Conservation (phyloP, 2,888 invertebrate species). For the Archaeoteleia sp. region DNA sequence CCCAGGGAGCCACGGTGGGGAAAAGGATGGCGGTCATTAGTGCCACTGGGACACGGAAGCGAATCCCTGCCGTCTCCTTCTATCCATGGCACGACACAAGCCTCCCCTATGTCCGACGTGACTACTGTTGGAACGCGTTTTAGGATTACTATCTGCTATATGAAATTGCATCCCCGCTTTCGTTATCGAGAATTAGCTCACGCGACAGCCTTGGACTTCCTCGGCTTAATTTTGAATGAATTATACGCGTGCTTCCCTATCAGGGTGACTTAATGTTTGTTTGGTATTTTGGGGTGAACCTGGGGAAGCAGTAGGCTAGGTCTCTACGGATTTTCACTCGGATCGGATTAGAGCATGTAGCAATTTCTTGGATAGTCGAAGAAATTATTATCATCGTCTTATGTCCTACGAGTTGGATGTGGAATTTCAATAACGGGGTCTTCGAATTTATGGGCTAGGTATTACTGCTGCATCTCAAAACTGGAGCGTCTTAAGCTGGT, state of each 20-base stretch:
- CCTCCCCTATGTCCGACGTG: slow-evolving; percentile 10
- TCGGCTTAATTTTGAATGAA: too few relatives aligned
- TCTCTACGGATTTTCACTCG: too few relatives aligned
- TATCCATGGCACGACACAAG: slow-evolving; percentile 24
- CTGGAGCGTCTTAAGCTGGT: slow-evolving; percentile 35
- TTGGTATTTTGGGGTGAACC: too few relatives aligned
- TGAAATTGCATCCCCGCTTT: slow-evolving; percentile 13
- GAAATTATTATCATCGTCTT: slow-evolving; percentile 26
- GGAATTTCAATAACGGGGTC: slow-evolving; percentile 43
- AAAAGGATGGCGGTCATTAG: slow-evolving; percentile 67
- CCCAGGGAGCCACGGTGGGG: slow-evolving; percentile 40
- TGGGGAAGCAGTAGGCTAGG: too few relatives aligned
- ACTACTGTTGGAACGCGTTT: slow-evolving; percentile 11
- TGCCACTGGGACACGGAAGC: slow-evolving; percentile 70
- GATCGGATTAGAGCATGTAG: slow-evolving; percentile 37
- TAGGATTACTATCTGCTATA: slow-evolving; percentile 20
- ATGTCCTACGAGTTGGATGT: slow-evolving; percentile 11
- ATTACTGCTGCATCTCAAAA: slow-evolving; percentile 38
- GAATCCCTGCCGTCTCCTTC: slow-evolving; percentile 54
- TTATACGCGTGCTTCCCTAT: too few relatives aligned
- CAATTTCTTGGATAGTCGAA: slow-evolving; percentile 35
- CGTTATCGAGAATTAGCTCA: slow-evolving; percentile 17
- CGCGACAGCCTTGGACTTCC: background rate
- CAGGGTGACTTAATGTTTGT: slow-evolving; percentile 1
- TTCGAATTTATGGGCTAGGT: slow-evolving; percentile 39